Evolutionary conservation across 2,888 invertebrate species (phyloP).

Genomic region (Polietes domitor): DNA sequence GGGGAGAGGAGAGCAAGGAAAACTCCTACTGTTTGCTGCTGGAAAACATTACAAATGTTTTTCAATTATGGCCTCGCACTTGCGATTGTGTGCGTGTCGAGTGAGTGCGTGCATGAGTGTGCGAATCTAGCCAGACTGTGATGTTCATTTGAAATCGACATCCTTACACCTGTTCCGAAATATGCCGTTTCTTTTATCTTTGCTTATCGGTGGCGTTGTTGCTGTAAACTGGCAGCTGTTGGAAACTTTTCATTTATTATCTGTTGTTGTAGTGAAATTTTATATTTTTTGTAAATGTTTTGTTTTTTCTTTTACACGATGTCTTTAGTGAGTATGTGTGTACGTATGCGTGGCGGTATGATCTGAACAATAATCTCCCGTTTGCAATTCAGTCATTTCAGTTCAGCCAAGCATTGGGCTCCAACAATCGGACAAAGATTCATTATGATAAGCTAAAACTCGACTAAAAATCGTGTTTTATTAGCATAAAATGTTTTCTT

Average conservation of each 20-base stretch:
- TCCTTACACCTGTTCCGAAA: constrained; percentile 18
- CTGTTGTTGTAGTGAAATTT: not conserved
- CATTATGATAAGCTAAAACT: too few species aligned
- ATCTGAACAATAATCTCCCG: not conserved
- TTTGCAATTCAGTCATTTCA: not conserved
- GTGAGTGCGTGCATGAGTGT: not conserved
- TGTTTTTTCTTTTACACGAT: not conserved
- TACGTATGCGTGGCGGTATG: too few species aligned
- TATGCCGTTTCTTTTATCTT: not conserved
- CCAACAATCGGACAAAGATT: too few species aligned
- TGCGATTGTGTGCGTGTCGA: not conserved
- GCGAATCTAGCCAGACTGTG: too few species aligned
- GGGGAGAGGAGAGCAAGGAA: not conserved
- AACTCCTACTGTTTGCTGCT: not conserved
- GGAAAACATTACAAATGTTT: constrained; percentile 19
- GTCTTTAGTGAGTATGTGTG: not conserved
- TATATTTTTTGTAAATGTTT: not conserved
- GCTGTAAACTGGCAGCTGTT: not conserved
- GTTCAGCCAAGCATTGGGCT: too few species aligned
- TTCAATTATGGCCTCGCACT: not conserved
- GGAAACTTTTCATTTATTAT: not conserved
- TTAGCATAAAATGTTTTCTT: too few species aligned
- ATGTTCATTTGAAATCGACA: constrained; percentile 1
- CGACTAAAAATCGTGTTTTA: too few species aligned
- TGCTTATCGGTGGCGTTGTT: not conserved